Base-by-base conservation (phyloP, 2,888 invertebrate genomes). In the Dynastes hyllus region DNA sequence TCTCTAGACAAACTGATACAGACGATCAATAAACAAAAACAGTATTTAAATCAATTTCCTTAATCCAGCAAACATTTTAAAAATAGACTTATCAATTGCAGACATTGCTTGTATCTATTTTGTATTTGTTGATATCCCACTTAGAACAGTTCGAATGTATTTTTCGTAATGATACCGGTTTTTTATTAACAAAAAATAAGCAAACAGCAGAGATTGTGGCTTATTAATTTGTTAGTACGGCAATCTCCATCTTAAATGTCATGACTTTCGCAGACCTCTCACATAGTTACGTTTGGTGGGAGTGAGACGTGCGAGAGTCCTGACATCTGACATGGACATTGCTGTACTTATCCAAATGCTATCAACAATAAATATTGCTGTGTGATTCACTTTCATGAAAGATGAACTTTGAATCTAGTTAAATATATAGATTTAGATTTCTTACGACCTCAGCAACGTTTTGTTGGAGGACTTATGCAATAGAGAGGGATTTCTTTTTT, bases 71-170 rank as follows among this genome's bases (percentile, higher is more conserved):
- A 53, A n/a, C n/a, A 55, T 16, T 55, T 55, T 55, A 55, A 55
- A 55, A 55, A 55, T 55, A 55, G 55, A 16, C 55, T 55, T 55
- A 55, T 55, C 55, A 55, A n/a, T 55, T 40, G 40, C 6, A 40
- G 40, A 40, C 55, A n/a, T 11, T n/a, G 16, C 55, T 16, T 55
- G 55, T 55, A 55, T 40, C 2, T n/a, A 55, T 55, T n/a, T 16
- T 40, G 4, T n/a, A 55, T 55, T n/a, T 16, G n/a, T n/a, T 55
- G 55, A 55, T 55, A 55, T n/a, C n/a, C 16, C 55, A 40, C 9
- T 55, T 55, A n/a, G 53, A 9, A 16, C 16, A n/a, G 53, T 53
- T 53, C n/a, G n/a, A 3, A 53, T 53, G 11, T 55, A 55, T 55
- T 55, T 16, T 55, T n/a, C 16, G 16, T 55, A 16, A 55, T 55